Evolutionary conservation across 30 jellyfish, hydroid and myxozoan species (phyloP).

Genomic region (Hydra vulgaris): DNA sequence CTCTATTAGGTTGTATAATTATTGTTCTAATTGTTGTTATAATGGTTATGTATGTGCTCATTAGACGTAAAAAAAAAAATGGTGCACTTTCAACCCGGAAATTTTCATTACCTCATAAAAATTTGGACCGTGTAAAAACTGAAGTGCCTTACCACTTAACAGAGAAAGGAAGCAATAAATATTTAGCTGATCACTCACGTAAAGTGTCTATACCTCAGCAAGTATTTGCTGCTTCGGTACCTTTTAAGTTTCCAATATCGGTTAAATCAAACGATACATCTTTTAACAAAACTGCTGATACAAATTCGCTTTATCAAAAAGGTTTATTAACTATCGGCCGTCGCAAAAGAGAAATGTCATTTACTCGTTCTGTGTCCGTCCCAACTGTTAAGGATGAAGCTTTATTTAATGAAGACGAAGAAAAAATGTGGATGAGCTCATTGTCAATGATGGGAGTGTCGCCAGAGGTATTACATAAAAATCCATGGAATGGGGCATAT

Average conservation of each 20-base stretch:
- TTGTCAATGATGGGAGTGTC: constrained; percentile 42
- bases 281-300: neutral
- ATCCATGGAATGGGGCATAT: constrained; percentile 30
- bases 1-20: neutral
- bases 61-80: neutral
- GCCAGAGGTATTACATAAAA: neutral
- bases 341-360: neutral
- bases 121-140: neutral
- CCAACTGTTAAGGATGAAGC: constrained; percentile 28
- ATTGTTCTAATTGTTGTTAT: neutral
- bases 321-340: neutral
- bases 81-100: neutral
- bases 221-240: neutral
- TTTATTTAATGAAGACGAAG: constrained; percentile 31
- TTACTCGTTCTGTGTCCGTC: constrained; percentile 25
- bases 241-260: neutral
- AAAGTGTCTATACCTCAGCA: neutral
- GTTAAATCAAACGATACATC: neutral
- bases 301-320: neutral
- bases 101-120: neutral
- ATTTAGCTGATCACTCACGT: neutral
- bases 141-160: neutral
- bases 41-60: neutral
- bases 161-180: neutral
- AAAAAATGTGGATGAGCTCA: constrained; percentile 58